Evolutionary conservation across 2,888 invertebrate species (phyloP).

Genomic region (Laothoe populi): DNA sequence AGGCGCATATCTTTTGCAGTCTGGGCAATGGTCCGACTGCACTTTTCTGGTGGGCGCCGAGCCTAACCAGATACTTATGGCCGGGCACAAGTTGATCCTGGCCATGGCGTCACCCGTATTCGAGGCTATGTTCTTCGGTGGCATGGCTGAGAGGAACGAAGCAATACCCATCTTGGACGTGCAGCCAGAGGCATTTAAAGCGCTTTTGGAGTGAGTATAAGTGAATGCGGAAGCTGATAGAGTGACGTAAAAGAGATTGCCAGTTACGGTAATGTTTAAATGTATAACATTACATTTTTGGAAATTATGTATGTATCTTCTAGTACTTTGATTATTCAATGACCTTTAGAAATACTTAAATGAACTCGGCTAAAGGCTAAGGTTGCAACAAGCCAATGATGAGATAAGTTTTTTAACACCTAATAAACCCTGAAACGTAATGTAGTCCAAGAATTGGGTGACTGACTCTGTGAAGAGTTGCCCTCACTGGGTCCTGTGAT

Average conservation of each 20-base stretch:
- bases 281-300: not conserved
- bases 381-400: no score
- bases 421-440: no score
- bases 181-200: slow-evolving; percentile 93
- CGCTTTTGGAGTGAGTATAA: slow-evolving; percentile 88
- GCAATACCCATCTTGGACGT: slow-evolving; percentile 93
- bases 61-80: slow-evolving; percentile 89
- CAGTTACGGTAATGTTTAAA: not conserved
- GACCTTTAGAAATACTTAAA: no score
- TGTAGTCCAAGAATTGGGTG: no score
- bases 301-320: no score
- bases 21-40: slow-evolving; percentile 93
- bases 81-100: slow-evolving; percentile 91
- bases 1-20: slow-evolving; percentile 89
- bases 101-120: slow-evolving; percentile 96
- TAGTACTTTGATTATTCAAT: no score
- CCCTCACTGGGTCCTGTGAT: no score
- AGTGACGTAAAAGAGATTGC: not conserved
- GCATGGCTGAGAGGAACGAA: slow-evolving; percentile 91
- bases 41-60: slow-evolving; percentile 92
- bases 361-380: no score
- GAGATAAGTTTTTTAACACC: no score
- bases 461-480: no score
- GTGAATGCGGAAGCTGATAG: not conserved
- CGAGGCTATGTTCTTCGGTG: slow-evolving; percentile 94